These are phyloP conservation scores for Bursaphelenchus okinawaensis DNA, from an alignment of 2,888 invertebrate genomes.

Conservation along the genomic window DNA sequence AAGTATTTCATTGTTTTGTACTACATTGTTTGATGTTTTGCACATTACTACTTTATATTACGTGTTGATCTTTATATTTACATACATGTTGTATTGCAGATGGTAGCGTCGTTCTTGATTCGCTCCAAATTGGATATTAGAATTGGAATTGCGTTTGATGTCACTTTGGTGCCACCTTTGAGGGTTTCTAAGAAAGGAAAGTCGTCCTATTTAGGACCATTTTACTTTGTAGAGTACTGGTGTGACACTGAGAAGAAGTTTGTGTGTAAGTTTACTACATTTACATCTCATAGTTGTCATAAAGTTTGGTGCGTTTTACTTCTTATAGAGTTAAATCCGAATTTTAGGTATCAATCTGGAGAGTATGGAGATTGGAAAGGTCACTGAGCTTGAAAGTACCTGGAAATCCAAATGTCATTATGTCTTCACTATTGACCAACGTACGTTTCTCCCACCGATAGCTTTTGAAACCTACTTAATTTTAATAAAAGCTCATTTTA, in stretches of 20 bases:
- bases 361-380: background rate
- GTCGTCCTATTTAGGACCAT: background rate
- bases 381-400: background rate
- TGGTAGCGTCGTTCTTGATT: background rate
- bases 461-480: no score
- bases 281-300: no score
- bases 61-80: no score
- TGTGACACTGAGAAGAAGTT: background rate
- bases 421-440: background rate
- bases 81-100: no score
- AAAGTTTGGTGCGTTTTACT: no score
- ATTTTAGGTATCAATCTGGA: background rate
- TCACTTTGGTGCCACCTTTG: background rate
- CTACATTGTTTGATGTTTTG: background rate
- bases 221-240: background rate
- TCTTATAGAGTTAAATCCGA: no score
- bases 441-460: no score
- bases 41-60: no score
- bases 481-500: constrained; percentile 14
- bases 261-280: background rate
- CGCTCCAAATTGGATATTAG: background rate
- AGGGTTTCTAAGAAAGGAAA: background rate
- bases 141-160: background rate
- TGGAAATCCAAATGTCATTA: background rate
- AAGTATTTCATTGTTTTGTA: background rate